Percentiles rank a stretch among this genome's conserved stretches.
Evolutionary conservation across 2,888 invertebrate species (phyloP).

Genomic region (Parascotia fuliginaria): DNA sequence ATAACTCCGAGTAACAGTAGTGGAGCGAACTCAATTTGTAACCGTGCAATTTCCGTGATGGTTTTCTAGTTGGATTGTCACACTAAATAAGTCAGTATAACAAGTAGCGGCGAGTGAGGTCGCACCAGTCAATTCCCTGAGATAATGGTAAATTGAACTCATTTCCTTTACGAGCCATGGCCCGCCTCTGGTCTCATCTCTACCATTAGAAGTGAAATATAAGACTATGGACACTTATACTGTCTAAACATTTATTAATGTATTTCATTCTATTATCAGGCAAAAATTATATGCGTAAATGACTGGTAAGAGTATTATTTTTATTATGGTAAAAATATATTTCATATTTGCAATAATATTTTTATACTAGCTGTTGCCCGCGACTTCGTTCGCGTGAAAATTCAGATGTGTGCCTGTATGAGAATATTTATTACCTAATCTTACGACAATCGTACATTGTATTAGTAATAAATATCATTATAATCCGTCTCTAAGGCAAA

Average conservation of each 20-base stretch:
- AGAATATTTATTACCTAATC: no score
- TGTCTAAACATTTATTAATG: no score
- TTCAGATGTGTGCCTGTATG: no score
- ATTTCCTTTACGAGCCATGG: slow-evolving; percentile 68
- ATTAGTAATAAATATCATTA: no score
- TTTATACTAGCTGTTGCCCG: no score
- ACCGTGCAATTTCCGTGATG: slow-evolving; percentile 60
- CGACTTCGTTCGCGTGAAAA: no score
- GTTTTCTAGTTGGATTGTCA: slow-evolving; percentile 65
- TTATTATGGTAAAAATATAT: slow-evolving; percentile 14
- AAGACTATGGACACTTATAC: slow-evolving; percentile 47
- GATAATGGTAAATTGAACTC: slow-evolving; percentile 79
- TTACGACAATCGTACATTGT: no score
- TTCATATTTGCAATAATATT: no score
- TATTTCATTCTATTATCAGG: slow-evolving; percentile 35
- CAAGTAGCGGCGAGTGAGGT: slow-evolving; percentile 56
- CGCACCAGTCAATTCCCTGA: slow-evolving; percentile 65
- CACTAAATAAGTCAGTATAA: slow-evolving; percentile 63
- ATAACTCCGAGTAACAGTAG: slow-evolving; percentile 41
- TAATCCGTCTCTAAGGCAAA: no score
- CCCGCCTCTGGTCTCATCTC: slow-evolving; percentile 58
- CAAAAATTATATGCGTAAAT: no score
- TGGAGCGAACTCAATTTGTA: slow-evolving; percentile 56
- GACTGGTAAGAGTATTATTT: slow-evolving; percentile 7
- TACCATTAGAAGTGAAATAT: slow-evolving; percentile 27